phyloP scores from a whole-genome alignment of 2,888 invertebrate genomes.

The Salticus scenicus region DNA sequence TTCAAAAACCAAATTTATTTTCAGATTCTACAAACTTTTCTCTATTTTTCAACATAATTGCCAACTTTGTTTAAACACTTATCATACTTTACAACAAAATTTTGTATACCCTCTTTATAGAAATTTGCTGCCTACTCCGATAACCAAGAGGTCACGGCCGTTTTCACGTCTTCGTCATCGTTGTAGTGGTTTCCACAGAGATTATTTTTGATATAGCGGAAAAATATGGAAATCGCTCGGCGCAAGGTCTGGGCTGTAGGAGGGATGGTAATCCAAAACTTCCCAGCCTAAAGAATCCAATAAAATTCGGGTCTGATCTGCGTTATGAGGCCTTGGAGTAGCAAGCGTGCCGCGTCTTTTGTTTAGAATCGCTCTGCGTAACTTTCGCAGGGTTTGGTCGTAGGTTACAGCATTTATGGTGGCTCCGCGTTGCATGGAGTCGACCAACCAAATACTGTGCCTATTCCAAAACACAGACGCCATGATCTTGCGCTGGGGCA shows the following conservation, averaged over 20 bases:
- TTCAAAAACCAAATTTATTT: too few relatives aligned
- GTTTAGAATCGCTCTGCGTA: neutral
- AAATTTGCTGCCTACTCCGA: neutral
- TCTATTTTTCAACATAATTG: slow-evolving; percentile 3
- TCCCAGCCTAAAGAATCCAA: neutral
- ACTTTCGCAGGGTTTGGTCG: neutral
- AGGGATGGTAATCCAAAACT: neutral
- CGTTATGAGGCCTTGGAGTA: neutral
- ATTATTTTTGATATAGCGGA: neutral
- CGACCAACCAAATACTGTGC: neutral
- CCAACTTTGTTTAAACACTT: neutral
- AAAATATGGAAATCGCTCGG: neutral
- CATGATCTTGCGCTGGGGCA: neutral
- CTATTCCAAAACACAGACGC: neutral
- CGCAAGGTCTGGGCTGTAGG: neutral
- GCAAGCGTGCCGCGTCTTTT: neutral
- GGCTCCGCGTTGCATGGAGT: neutral
- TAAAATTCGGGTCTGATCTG: neutral
- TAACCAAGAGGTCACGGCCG: neutral
- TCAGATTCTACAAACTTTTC: too few relatives aligned
- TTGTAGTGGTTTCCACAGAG: neutral
- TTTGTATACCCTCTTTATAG: neutral
- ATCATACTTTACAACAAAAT: neutral
- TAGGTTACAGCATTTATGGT: neutral
- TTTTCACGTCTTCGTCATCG: neutral